phyloP scores from a whole-genome alignment of 2,888 invertebrate genomes.

The Vesta saturnalis region DNA sequence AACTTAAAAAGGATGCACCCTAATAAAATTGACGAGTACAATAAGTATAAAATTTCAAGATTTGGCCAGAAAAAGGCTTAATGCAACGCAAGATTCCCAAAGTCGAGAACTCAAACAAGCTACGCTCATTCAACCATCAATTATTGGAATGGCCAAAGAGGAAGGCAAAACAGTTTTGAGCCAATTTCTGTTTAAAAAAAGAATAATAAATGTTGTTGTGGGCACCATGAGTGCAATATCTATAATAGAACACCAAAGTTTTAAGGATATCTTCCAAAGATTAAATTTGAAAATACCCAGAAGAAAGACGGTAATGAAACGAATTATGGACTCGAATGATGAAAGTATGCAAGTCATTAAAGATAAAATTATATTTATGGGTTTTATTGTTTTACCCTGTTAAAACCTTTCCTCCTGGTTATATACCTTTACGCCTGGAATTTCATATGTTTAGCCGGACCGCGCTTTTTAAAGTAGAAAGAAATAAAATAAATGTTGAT shows the following conservation, averaged over 20 bases:
- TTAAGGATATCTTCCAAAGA: constrained; percentile 5
- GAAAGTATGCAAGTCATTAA: not conserved
- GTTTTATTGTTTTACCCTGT: no score
- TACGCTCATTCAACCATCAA: not conserved
- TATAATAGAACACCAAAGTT: not conserved
- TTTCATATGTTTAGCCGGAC: no score
- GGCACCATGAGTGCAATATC: constrained; percentile 5
- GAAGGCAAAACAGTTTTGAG: not conserved
- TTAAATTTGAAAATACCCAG: not conserved
- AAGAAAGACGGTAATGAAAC: not conserved
- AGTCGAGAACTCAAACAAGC: not conserved
- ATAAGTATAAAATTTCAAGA: not conserved
- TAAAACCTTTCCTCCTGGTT: no score
- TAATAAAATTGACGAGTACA: not conserved
- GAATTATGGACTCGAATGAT: not conserved
- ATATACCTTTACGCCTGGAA: no score
- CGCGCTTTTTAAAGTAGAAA: no score
- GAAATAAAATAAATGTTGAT: no score
- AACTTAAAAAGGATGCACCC: not conserved
- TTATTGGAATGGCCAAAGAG: not conserved
- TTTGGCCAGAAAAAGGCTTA: not conserved
- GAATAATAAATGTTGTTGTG: not conserved
- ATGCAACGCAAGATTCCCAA: not conserved
- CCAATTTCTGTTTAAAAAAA: not conserved
- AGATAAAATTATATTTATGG: not conserved